phyloP scores from a whole-genome alignment of 2,888 invertebrate genomes.

The Onthophagus sagittarius region DNA sequence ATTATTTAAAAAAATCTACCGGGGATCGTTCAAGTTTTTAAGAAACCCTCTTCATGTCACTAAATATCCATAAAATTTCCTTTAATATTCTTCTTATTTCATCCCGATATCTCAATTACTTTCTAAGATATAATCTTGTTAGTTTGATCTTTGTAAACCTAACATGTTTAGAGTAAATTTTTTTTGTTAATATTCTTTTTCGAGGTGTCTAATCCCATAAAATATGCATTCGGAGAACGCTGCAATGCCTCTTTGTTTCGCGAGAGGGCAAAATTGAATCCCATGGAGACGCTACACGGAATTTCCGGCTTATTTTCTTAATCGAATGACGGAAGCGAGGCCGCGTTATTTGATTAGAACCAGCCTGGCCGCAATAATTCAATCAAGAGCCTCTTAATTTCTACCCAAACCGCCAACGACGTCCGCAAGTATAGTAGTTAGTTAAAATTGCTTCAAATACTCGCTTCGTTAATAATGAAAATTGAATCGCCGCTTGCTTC shows the following conservation, averaged over 20 bases:
- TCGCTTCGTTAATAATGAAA: background rate
- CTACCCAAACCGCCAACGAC: background rate
- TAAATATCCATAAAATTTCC: too few relatives aligned
- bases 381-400: background rate
- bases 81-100: too few relatives aligned
- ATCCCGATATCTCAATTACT: too few relatives aligned
- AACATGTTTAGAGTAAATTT: too few relatives aligned
- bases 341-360: background rate
- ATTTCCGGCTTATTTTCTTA: background rate
- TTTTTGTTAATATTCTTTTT: too few relatives aligned
- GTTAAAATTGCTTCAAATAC: background rate
- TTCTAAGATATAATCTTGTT: too few relatives aligned
- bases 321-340: background rate
- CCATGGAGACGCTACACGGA: background rate
- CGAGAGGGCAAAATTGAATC: background rate
- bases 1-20: too few relatives aligned
- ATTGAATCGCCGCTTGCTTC: background rate
- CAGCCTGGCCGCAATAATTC: background rate
- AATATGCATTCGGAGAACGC: background rate
- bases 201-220: background rate
- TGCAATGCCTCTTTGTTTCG: background rate
- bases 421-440: background rate
- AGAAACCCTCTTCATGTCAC: too few relatives aligned
- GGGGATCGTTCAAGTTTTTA: too few relatives aligned
- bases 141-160: too few relatives aligned